phyloP scores from a whole-genome alignment of 2,797 vertebrate genomes.

The Cryptoprocta ferox region DNA sequence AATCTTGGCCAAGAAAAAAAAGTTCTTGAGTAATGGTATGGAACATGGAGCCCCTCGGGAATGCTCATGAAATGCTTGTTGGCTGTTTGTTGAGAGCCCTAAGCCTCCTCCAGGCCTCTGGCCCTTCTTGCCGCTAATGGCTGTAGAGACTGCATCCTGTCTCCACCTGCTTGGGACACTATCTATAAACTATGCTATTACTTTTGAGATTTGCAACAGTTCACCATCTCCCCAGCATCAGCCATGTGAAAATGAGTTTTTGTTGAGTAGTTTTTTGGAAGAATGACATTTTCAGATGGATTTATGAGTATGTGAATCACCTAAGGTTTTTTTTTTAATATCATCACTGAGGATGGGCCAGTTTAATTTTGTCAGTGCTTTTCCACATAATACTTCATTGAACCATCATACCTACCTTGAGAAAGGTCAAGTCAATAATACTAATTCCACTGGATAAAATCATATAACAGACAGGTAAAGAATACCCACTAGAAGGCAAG shows the following conservation, averaged over 20 bases:
- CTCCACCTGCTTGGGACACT: neutral
- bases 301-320: neutral
- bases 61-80: constrained; percentile 55
- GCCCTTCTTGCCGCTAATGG: neutral
- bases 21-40: constrained; percentile 21
- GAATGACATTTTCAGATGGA: constrained; percentile 11
- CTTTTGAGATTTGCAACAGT: neutral
- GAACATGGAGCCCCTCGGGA: constrained; percentile 53
- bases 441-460: neutral
- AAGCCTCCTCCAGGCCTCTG: neutral
- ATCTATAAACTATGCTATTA: neutral
- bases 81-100: constrained; percentile 8
- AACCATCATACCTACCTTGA: neutral
- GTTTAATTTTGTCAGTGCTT: neutral
- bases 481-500: neutral
- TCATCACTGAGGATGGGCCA: neutral
- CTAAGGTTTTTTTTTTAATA: neutral
- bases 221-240: constrained; percentile 18
- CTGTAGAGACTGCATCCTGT: neutral
- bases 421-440: neutral
- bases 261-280: neutral
- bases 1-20: constrained; percentile 39
- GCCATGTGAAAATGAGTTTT: neutral
- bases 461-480: neutral
- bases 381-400: neutral